Percentiles rank a stretch among this genome's conserved stretches.
Conservation (phyloP, 2,113 vertebrate species). For the Chionis minor region DNA sequence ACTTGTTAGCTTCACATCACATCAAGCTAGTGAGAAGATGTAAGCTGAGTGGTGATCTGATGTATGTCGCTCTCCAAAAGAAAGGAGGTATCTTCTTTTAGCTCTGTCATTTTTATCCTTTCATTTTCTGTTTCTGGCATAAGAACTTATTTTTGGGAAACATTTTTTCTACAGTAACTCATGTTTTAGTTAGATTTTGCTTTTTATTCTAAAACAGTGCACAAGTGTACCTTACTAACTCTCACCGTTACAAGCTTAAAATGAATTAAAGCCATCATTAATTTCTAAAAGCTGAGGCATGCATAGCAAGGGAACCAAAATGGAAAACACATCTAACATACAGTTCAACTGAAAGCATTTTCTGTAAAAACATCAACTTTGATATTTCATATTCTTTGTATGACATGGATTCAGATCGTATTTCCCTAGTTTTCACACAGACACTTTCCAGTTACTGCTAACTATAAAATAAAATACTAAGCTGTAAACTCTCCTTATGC, state of each 20-base stretch:
- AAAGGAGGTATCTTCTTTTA: not conserved
- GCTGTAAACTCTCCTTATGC: not conserved
- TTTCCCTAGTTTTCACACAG: not conserved
- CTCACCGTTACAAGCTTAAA: not conserved
- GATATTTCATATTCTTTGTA: not conserved
- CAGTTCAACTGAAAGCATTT: not conserved
- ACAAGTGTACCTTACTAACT: not conserved
- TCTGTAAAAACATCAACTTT: not conserved
- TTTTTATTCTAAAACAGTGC: not conserved
- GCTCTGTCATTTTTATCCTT: not conserved
- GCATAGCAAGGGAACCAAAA: not conserved
- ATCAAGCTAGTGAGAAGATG: not conserved
- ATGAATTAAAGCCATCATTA: not conserved
- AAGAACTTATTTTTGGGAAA: not conserved
- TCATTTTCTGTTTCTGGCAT: not conserved
- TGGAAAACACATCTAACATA: not conserved
- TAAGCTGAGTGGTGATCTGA: not conserved
- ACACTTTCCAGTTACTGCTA: not conserved
- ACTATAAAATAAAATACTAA: not conserved
- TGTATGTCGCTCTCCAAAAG: not conserved
- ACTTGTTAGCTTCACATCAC: not conserved
- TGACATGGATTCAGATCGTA: not conserved
- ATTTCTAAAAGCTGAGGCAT: not conserved
- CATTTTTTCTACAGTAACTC: not conserved
- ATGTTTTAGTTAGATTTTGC: not conserved